Percentiles rank a stretch among this genome's conserved stretches.
phyloP scores from a whole-genome alignment of 2,113 vertebrate species.

The Syngnathoides biaculeatus region DNA sequence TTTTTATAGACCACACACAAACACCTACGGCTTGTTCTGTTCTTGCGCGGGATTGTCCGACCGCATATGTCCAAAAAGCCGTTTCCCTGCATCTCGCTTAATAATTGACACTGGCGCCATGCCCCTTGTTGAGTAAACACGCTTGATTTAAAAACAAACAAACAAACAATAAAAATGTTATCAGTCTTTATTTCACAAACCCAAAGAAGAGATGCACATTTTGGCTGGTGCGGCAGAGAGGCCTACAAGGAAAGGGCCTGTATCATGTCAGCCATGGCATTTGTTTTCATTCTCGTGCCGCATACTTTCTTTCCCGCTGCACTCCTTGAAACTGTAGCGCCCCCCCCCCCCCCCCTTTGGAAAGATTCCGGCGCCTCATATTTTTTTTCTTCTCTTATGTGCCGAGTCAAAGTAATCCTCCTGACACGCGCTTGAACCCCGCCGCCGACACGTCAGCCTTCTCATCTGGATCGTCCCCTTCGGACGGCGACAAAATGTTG shows the following conservation, averaged over 20 bases:
- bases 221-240: background rate
- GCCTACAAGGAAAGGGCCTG: background rate
- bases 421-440: constrained; percentile 6
- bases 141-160: too few relatives aligned
- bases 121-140: background rate
- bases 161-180: too few relatives aligned
- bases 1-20: constrained; percentile 15
- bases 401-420: constrained; percentile 20
- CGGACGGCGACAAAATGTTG: constrained; percentile 21
- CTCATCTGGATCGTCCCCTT: constrained; percentile 11
- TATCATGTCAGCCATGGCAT: constrained; percentile 45
- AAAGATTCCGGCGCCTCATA: constrained; percentile 32
- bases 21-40: constrained; percentile 33
- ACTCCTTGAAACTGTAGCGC: constrained; percentile 42
- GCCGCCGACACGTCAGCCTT: constrained; percentile 20
- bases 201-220: constrained; percentile 38
- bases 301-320: constrained; percentile 34
- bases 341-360: constrained; percentile 38
- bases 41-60: constrained; percentile 17
- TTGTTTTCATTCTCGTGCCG: constrained; percentile 44
- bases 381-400: constrained; percentile 27
- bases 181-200: background rate
- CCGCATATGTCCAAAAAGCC: constrained; percentile 18
- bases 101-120: background rate
- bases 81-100: background rate